Conservation (phyloP, 2,113 vertebrate species). For the Siphamia tubifer region DNA sequence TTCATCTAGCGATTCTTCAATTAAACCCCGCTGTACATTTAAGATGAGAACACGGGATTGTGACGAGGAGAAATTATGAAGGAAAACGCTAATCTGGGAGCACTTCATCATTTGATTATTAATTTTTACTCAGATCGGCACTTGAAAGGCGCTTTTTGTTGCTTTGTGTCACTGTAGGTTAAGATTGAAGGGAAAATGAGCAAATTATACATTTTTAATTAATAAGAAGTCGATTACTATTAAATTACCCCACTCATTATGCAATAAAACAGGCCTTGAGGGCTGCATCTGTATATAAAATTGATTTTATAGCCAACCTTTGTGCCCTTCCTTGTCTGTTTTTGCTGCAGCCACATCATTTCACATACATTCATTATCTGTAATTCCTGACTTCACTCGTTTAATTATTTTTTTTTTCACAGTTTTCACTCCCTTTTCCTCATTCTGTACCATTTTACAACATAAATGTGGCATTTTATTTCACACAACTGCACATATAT, state of each 20-base stretch:
- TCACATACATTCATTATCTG: conserved; percentile 1
- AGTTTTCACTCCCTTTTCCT: not conserved
- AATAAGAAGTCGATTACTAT: conserved; percentile 29
- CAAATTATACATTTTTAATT: conserved; percentile 39
- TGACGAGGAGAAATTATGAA: not conserved
- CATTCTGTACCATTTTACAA: not conserved
- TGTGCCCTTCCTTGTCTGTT: not conserved
- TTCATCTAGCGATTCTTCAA: not conserved
- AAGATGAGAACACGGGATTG: not conserved
- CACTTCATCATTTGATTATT: not conserved
- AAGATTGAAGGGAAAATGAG: conserved; percentile 14
- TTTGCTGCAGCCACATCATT: conserved; percentile 13
- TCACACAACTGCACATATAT: not conserved
- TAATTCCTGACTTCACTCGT: not conserved
- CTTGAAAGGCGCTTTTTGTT: too few relatives aligned
- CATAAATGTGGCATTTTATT: not conserved
- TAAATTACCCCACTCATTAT: conserved; percentile 32
- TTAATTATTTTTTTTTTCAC: not conserved
- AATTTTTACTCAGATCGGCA: not conserved
- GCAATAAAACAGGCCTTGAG: conserved; percentile 4
- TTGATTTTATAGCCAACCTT: not conserved
- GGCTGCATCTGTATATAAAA: conserved; percentile 10
- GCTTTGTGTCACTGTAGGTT: not conserved
- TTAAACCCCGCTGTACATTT: not conserved
- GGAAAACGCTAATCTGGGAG: not conserved